Evolutionary conservation across 1,140 invertebrate genomes (phyloP).

Genomic region (Drosophila biarmipes): DNA sequence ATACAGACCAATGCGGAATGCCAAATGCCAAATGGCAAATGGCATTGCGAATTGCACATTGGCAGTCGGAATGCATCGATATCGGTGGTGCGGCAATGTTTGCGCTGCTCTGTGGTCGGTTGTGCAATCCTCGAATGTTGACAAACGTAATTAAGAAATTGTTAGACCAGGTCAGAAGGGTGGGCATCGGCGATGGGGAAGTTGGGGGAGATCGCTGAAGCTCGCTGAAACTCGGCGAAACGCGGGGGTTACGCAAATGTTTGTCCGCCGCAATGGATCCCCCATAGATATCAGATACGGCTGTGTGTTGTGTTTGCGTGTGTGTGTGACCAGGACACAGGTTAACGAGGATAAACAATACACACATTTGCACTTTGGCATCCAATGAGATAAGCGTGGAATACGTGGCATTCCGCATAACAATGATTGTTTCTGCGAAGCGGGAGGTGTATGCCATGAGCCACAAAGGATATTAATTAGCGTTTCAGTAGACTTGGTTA

Average conservation of each 20-base stretch:
- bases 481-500: background rate
- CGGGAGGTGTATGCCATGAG: no score
- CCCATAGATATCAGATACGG: background rate
- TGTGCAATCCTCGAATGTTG: conserved; percentile 29
- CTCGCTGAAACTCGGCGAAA: background rate
- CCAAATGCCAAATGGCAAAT: background rate
- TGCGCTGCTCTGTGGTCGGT: conserved; percentile 22
- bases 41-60: background rate
- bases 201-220: background rate
- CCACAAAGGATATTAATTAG: background rate
- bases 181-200: background rate
- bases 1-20: background rate
- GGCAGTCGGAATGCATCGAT: background rate
- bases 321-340: conserved; percentile 8
- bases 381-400: background rate
- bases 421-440: background rate
- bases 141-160: conserved; percentile 64
- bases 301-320: background rate
- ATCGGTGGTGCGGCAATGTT: conserved; percentile 5
- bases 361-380: conserved; percentile 28
- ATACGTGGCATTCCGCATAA: background rate
- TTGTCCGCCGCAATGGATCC: conserved; percentile 31
- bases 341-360: conserved; percentile 40
- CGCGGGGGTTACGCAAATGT: conserved; percentile 34
- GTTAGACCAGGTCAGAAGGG: conserved; percentile 8